Conservation (phyloP, 2,797 vertebrate species). For the Sphenodon punctatus region DNA sequence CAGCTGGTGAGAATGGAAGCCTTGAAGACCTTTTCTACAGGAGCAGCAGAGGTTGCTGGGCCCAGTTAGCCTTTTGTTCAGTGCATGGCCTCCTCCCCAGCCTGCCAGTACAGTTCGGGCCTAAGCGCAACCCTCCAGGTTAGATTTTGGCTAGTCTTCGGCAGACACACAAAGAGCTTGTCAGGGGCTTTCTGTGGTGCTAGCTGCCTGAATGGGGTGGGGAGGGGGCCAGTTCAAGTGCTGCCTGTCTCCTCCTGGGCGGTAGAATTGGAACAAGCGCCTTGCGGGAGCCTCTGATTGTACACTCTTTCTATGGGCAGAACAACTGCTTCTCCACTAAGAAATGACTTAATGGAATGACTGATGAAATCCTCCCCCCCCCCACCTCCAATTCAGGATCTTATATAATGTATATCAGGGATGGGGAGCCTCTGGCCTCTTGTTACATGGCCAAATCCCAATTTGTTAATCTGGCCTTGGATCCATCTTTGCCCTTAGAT, state of each 20-base stretch:
- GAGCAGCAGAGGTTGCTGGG: not conserved
- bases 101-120: not conserved
- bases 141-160: not conserved
- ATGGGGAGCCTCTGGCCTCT: no score
- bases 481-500: no score
- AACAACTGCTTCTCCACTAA: not conserved
- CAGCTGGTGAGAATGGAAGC: not conserved
- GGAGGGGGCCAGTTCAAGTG: not conserved
- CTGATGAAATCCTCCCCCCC: no score
- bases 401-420: no score
- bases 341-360: conserved; percentile 17
- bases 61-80: not conserved
- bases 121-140: not conserved
- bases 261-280: not conserved
- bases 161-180: not conserved
- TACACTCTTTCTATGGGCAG: not conserved
- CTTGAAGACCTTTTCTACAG: not conserved
- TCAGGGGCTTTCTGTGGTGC: not conserved
- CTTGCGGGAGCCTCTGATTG: not conserved
- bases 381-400: no score
- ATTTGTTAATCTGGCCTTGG: no score
- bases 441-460: no score
- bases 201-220: not conserved
- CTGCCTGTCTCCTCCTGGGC: not conserved
- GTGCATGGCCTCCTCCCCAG: not conserved